A percentile compares a stretch with the other conserved stretches of the same genome.
phyloP scores from a whole-genome alignment of 1,140 invertebrate genomes.

The Platyscapa corneri region DNA sequence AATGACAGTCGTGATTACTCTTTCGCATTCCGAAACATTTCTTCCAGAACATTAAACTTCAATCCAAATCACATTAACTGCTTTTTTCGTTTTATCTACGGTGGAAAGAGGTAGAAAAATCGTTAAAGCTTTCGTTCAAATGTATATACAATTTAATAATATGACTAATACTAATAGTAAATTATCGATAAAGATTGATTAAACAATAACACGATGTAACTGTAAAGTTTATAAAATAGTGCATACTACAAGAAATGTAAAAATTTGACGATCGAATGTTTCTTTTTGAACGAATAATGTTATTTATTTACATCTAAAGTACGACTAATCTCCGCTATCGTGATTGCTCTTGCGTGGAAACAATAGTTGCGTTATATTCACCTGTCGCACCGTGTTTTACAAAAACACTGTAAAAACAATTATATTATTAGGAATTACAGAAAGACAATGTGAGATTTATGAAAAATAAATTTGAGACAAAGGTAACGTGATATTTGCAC shows the following conservation, averaged over 20 bases:
- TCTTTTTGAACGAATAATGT: background rate
- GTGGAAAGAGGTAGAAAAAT: conserved; percentile 22
- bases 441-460: too few species aligned
- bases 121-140: conserved; percentile 29
- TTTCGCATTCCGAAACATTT: conserved; percentile 59
- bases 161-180: background rate
- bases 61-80: conserved; percentile 43
- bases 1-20: conserved; percentile 58
- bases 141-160: background rate
- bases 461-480: too few species aligned
- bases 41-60: conserved; percentile 55
- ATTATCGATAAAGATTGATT: background rate
- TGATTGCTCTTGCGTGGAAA: too few species aligned
- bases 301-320: too few species aligned
- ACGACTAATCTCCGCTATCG: too few species aligned
- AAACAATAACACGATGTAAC: background rate
- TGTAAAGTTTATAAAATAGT: too few species aligned
- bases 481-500: too few species aligned
- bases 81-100: conserved; percentile 15
- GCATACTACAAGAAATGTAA: too few species aligned
- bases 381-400: too few species aligned
- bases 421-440: too few species aligned
- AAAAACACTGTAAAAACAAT: too few species aligned
- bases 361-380: too few species aligned
- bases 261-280: background rate